Evolutionary conservation across 2,888 invertebrate species (phyloP), one percentile per base, ranked within the genome.

Genomic region (Apodemia duryi): DNA sequence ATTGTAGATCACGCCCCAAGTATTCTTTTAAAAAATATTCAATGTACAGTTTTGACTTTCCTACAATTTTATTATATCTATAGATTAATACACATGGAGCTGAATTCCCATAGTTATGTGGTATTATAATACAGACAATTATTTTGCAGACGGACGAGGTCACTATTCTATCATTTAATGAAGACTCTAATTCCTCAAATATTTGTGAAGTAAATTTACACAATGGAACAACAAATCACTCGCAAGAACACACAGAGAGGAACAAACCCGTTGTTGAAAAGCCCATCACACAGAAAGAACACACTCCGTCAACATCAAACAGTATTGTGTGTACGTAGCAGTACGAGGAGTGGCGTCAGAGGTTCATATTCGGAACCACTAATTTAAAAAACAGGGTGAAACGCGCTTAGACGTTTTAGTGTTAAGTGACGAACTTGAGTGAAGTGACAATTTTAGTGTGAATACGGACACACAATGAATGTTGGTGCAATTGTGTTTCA

Each of bases 151-250:
- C 84, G 61, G 91, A 91, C 32, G 91, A 91, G 73, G 86, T 86
- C 2, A 86, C 82, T 77, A 68, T 89, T 38, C 74, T 91, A 0
- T 88, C 88, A 0, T 89, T 80, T 85, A 91, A 90, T 71, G 91
- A 91, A 11, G 91, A 91, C 76, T 91, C 91, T 2, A 91, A 91
- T 77, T 90, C 91, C 0, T 89, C 90, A 0, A 86, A 88, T 74
- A 70, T 90, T 71, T 88, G 81, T 73, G 90, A 89, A 64, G 86
- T 88, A 62, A 85, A 82, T 73, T 65, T 87, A 3, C 84, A 80
- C 69, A 85, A 83, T 66, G 84, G 84, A 1, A 62, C 71, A 3
- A 21, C 70, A 2, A 68, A 67, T 29, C 71, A 67, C 35, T 57
- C 67, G 11, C 67, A 68, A 64, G 66, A 71, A 11, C 72, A 74